These are phyloP conservation scores for Tauraco hartlaubi DNA, from an alignment of 2,797 vertebrate species.

Conservation along the genomic window DNA sequence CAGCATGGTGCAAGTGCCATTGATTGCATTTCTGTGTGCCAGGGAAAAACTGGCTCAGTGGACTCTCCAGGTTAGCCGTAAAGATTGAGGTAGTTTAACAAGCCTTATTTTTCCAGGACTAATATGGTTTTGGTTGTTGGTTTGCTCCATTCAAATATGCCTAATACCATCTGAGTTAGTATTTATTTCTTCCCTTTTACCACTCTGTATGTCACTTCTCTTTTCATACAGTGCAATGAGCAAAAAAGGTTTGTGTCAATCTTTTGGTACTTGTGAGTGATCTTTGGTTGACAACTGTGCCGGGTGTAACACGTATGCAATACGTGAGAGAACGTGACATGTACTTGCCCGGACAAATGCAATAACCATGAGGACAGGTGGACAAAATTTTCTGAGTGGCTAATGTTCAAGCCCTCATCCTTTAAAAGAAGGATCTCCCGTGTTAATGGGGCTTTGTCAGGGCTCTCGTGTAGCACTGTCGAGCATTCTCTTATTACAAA, in stretches of 20 bases:
- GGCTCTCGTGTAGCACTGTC: not conserved
- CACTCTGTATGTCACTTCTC: not conserved
- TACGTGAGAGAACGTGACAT: rapidly evolving
- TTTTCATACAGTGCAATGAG: not conserved
- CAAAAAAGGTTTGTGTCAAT: not conserved
- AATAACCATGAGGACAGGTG: no score
- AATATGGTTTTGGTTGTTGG: not conserved
- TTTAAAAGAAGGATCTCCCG: not conserved
- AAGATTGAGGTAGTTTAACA: not conserved
- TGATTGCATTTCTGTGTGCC: not conserved
- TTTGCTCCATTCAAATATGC: not conserved
- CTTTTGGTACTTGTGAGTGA: not conserved
- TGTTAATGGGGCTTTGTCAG: not conserved
- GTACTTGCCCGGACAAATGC: not conserved
- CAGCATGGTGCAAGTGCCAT: not conserved
- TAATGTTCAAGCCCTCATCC: not conserved
- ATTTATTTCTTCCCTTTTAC: not conserved
- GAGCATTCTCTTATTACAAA: not conserved
- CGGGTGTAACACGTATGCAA: not conserved
- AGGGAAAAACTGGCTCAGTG: not conserved
- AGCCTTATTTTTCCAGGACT: not conserved
- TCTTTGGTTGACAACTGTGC: rapidly evolving
- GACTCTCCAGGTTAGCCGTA: not conserved
- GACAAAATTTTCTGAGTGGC: not conserved
- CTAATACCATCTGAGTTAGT: not conserved